Evolutionary conservation across 1,140 invertebrate genomes (phyloP).

Genomic region (Lordiphosa collinella): DNA sequence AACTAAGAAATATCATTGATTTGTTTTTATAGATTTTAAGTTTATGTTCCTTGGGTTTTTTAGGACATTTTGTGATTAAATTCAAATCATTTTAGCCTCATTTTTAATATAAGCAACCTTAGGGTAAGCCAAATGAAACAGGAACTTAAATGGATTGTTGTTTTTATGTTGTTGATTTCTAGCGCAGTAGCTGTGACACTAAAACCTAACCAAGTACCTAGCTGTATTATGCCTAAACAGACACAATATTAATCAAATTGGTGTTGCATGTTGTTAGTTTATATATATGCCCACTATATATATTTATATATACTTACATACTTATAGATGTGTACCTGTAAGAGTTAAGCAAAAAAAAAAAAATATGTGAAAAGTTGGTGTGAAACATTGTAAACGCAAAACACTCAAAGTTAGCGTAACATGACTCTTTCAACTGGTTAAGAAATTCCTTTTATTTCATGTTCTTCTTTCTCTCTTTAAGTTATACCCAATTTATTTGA

Average conservation of each 20-base stretch:
- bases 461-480: too few species aligned
- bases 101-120: not conserved
- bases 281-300: not conserved
- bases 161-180: conserved; percentile 48
- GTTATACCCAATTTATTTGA: too few species aligned
- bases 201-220: conserved; percentile 40
- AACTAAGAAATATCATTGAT: not conserved
- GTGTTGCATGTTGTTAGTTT: conserved; percentile 40
- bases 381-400: too few species aligned
- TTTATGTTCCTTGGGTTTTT: not conserved
- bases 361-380: too few species aligned
- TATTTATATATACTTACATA: not conserved
- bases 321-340: conserved; percentile 54
- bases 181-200: conserved; percentile 71
- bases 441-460: too few species aligned
- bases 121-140: conserved; percentile 47
- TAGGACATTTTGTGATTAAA: not conserved
- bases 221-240: conserved; percentile 27
- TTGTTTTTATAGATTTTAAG: too few species aligned
- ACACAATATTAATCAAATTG: conserved; percentile 31
- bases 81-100: not conserved
- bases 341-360: conserved; percentile 13
- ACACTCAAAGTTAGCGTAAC: too few species aligned
- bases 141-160: conserved; percentile 58
- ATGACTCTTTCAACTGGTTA: too few species aligned